These are phyloP conservation scores for Lepidurus arcticus DNA, from an alignment of 1,140 invertebrate genomes.

Conservation along the genomic window DNA sequence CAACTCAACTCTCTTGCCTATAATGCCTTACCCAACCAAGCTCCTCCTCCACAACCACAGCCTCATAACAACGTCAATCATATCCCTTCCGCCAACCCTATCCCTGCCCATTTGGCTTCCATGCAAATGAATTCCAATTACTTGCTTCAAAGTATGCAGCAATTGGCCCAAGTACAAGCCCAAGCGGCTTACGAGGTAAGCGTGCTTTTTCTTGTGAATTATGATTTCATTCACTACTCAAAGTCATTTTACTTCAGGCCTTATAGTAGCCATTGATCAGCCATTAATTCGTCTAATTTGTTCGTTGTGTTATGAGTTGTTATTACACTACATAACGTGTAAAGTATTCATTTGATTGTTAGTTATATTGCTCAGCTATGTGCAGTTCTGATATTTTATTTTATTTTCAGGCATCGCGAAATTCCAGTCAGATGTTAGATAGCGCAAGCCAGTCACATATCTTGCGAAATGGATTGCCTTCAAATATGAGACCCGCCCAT, in stretches of 20 bases:
- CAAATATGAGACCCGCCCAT: background rate
- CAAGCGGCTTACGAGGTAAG: background rate
- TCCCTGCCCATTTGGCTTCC: constrained; percentile 2
- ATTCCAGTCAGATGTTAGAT: background rate
- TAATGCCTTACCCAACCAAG: constrained; percentile 13
- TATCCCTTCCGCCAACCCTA: constrained; percentile 12
- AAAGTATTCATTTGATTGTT: too few species aligned
- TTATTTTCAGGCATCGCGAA: background rate
- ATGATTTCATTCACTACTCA: too few species aligned
- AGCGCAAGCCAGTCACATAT: background rate
- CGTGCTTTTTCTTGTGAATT: background rate
- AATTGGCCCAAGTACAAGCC: constrained; percentile 7
- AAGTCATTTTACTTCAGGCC: too few species aligned
- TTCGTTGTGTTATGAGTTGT: too few species aligned
- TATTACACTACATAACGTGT: too few species aligned
- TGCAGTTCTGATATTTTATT: background rate
- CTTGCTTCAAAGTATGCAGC: background rate
- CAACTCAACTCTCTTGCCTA: constrained; percentile 4
- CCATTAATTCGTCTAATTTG: too few species aligned
- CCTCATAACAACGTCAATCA: constrained; percentile 5
- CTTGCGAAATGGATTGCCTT: constrained; percentile 11
- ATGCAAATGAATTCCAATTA: constrained; percentile 15
- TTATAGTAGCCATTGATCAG: too few species aligned
- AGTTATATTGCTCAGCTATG: background rate
- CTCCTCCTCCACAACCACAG: background rate